Evolutionary conservation across 1,140 invertebrate genomes (phyloP).

Genomic region (Penaeus vannamei): DNA sequence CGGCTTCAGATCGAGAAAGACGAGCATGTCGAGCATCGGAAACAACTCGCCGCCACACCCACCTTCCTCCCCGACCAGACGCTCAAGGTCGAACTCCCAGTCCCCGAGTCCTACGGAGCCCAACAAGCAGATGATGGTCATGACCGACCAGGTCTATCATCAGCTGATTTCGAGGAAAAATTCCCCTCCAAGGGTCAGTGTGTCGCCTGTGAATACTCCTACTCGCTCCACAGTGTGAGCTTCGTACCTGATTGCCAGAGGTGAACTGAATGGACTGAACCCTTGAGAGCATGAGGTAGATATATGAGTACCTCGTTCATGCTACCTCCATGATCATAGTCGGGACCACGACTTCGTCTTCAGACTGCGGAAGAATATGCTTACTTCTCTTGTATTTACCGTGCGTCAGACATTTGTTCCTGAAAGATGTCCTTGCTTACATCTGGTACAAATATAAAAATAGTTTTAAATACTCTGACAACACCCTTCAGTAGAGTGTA

Average conservation of each 20-base stretch:
- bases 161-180: conserved; percentile 41
- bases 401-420: too few relatives aligned
- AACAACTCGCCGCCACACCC: conserved; percentile 32
- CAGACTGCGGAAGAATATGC: too few relatives aligned
- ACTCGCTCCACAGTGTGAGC: conserved; percentile 50
- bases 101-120: conserved; percentile 32
- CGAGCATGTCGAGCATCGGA: conserved; percentile 42
- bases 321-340: too few relatives aligned
- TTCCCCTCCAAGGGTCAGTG: conserved; percentile 39
- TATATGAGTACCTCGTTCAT: background rate
- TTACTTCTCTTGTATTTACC: too few relatives aligned
- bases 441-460: too few relatives aligned
- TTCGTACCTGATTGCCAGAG: background rate
- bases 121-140: conserved; percentile 51
- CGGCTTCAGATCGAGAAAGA: conserved; percentile 43
- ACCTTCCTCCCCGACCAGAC: conserved; percentile 32
- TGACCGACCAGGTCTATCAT: conserved; percentile 48
- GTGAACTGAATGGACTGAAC: background rate
- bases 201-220: conserved; percentile 46
- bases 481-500: too few relatives aligned
- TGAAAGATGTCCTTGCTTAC: too few relatives aligned
- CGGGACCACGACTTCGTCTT: too few relatives aligned
- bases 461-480: too few relatives aligned
- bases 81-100: conserved; percentile 53
- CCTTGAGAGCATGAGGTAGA: background rate